Percentiles rank a stretch among this genome's conserved stretches.
phyloP scores from a whole-genome alignment of 64 coral and sea anemone species.

The Trachythela sp. region DNA sequence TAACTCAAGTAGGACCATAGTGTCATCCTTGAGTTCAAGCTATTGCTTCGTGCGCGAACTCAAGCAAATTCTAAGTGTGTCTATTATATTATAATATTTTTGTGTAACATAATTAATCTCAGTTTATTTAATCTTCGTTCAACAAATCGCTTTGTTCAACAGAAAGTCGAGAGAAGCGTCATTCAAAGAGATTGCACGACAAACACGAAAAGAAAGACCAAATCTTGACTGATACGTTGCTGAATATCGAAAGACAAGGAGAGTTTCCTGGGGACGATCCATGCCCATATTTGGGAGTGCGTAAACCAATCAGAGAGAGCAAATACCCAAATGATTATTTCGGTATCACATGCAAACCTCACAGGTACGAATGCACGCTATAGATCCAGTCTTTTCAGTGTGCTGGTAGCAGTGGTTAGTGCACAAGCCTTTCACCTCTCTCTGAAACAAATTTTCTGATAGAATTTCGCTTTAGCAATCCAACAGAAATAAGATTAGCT shows the following conservation, averaged over 20 bases:
- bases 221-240: neutral
- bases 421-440: neutral
- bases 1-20: too few species aligned
- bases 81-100: too few species aligned
- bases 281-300: neutral
- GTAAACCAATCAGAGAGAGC: neutral
- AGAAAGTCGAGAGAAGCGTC: too few species aligned
- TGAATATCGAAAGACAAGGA: neutral
- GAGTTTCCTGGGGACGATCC: neutral
- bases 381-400: too few species aligned
- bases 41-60: neutral
- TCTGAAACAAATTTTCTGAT: too few species aligned
- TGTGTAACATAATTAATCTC: too few species aligned
- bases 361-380: neutral
- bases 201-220: neutral
- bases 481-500: too few species aligned
- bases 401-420: neutral
- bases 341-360: neutral
- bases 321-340: neutral
- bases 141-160: too few species aligned
- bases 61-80: neutral
- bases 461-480: too few species aligned
- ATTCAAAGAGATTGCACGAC: too few species aligned
- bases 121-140: too few species aligned
- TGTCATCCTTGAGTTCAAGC: too few species aligned